These are phyloP conservation scores for Lycia hirtaria DNA, from an alignment of 2,888 invertebrate genomes.

Conservation along the genomic window DNA sequence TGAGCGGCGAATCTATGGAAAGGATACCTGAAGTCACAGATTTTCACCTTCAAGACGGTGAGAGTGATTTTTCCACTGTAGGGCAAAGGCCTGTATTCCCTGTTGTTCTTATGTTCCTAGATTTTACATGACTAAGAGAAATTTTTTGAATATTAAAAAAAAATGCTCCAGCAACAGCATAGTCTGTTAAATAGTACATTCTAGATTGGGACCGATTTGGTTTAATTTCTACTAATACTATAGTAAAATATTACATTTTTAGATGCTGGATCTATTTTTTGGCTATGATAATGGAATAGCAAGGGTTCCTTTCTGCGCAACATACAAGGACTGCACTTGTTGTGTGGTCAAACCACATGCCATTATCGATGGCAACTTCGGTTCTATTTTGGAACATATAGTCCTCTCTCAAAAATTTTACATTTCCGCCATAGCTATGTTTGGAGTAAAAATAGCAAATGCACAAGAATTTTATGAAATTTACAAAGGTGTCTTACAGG, in stretches of 20 bases:
- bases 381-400: constrained; percentile 91
- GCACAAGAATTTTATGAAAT: constrained; percentile 96
- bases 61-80: too few species aligned
- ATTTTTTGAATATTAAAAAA: too few species aligned
- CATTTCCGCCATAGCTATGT: constrained; percentile 92
- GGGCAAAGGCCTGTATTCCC: too few species aligned
- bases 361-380: constrained; percentile 89
- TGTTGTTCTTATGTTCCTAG: too few species aligned
- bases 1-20: too few species aligned
- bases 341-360: constrained; percentile 96
- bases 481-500: constrained; percentile 93
- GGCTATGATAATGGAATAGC: constrained; percentile 65
- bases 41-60: too few species aligned
- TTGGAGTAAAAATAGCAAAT: constrained; percentile 90
- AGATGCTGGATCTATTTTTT: constrained; percentile 72
- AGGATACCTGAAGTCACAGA: too few species aligned
- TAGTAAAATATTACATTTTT: not conserved
- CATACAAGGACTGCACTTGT: constrained; percentile 88
- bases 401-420: constrained; percentile 88
- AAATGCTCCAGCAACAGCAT: too few species aligned
- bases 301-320: constrained; percentile 76
- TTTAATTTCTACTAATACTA: too few species aligned
- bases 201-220: too few species aligned
- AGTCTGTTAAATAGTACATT: too few species aligned
- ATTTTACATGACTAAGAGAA: too few species aligned